A percentile compares a stretch with the other conserved stretches of the same genome.
These are phyloP conservation scores for Charaxes varanes DNA, from an alignment of 1,140 invertebrate genomes.

Conservation along the genomic window DNA sequence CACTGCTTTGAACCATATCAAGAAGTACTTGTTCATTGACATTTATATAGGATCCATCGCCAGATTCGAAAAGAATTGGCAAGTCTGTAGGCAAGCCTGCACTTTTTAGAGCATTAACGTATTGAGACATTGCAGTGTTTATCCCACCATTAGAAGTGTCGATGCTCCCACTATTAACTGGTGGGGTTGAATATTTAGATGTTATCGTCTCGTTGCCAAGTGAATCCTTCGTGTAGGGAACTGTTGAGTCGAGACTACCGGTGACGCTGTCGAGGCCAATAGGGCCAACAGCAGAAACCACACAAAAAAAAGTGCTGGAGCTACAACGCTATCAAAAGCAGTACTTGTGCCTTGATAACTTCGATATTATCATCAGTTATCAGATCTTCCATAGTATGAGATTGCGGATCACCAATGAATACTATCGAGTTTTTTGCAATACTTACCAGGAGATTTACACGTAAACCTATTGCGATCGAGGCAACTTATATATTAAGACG, in stretches of 20 bases:
- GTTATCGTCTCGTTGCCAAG: slow-evolving; percentile 43
- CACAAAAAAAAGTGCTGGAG: too few species aligned
- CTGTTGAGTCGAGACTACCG: slow-evolving; percentile 39
- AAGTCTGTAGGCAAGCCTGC: slow-evolving; percentile 74
- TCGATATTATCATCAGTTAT: too few species aligned
- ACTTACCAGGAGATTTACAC: too few species aligned
- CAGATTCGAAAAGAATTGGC: slow-evolving; percentile 74
- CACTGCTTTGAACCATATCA: slow-evolving; percentile 73
- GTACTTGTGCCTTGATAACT: too few species aligned
- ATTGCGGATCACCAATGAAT: too few species aligned
- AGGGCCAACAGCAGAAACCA: too few species aligned
- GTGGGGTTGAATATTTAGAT: slow-evolving; percentile 39
- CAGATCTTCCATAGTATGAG: too few species aligned
- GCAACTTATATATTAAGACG: too few species aligned
- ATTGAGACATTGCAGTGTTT: slow-evolving; percentile 64
- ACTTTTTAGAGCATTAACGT: slow-evolving; percentile 72
- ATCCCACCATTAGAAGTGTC: slow-evolving; percentile 32
- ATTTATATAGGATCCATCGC: slow-evolving; percentile 74
- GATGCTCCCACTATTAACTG: slow-evolving; percentile 24
- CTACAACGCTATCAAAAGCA: too few species aligned
- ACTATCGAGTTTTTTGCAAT: too few species aligned
- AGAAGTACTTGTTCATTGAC: slow-evolving; percentile 75
- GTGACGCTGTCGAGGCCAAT: too few species aligned
- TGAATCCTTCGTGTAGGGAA: slow-evolving; percentile 40
- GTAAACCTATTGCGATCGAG: too few species aligned